These are phyloP conservation scores for Upupa epops DNA, from an alignment of 2,113 vertebrate genomes.

Conservation along the genomic window DNA sequence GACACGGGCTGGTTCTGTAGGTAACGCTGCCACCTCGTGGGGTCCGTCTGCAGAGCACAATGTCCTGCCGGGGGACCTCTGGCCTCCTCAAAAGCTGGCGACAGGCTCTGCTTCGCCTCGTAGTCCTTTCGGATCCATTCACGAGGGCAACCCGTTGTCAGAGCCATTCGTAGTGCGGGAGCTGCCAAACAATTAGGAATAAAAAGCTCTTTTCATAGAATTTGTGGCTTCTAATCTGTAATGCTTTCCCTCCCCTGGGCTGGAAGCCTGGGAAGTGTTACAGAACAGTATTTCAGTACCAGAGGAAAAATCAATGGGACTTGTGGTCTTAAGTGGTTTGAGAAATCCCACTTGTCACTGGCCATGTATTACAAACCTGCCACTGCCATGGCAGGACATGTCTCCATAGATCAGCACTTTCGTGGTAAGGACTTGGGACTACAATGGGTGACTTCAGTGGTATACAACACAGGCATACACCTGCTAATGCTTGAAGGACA, in stretches of 20 bases:
- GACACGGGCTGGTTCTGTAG: not conserved
- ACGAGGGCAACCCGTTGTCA: not conserved
- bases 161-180: not conserved
- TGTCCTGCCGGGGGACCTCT: not conserved
- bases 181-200: not conserved
- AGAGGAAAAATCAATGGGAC: not conserved
- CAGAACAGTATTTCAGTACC: not conserved
- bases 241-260: not conserved
- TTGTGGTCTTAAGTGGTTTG: not conserved
- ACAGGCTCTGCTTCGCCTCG: fast-evolving
- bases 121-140: not conserved
- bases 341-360: not conserved
- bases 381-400: fast-evolving
- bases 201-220: not conserved
- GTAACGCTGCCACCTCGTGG: constrained; percentile 64
- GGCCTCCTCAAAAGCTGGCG: not conserved
- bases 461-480: fast-evolving
- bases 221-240: not conserved
- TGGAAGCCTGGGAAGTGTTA: not conserved
- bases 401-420: not conserved
- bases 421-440: fast-evolving
- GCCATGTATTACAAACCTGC: fast-evolving
- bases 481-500: not conserved
- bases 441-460: fast-evolving
- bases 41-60: not conserved